Evolutionary conservation across 2,888 invertebrate species (phyloP).

Genomic region (Labia minor): DNA sequence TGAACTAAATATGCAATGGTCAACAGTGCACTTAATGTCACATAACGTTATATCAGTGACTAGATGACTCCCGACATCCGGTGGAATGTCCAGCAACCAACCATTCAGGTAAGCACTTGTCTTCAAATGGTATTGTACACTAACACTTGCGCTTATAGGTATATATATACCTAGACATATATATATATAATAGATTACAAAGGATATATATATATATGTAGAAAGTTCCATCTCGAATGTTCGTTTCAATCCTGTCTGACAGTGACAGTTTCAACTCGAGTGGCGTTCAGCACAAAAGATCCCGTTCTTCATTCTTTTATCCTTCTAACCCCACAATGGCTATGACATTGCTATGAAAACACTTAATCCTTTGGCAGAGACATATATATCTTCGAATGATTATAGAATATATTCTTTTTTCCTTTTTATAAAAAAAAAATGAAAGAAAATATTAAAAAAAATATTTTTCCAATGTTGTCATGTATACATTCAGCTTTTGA

Average conservation of each 20-base stretch:
- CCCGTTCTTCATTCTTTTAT: not conserved
- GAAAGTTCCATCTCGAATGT: too few species aligned
- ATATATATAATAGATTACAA: not conserved
- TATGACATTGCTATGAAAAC: too few species aligned
- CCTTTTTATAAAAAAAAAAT: too few species aligned
- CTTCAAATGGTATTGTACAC: not conserved
- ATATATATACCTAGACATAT: not conserved
- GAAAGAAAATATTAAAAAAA: too few species aligned
- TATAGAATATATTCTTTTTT: too few species aligned
- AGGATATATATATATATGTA: not conserved
- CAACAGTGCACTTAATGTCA: slow-evolving; percentile 7
- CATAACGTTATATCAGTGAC: not conserved
- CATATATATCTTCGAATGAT: too few species aligned
- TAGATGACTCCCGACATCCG: not conserved
- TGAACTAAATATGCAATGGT: not conserved
- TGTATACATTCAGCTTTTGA: too few species aligned
- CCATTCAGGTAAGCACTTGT: not conserved
- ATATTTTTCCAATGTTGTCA: too few species aligned
- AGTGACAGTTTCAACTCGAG: not conserved
- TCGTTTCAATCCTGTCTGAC: not conserved
- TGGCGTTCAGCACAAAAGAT: not conserved
- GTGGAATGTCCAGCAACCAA: not conserved
- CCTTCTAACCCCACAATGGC: too few species aligned
- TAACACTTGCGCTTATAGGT: not conserved
- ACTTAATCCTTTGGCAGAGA: too few species aligned